A percentile compares a stretch with the other conserved stretches of the same genome.
Evolutionary conservation across 1,140 invertebrate genomes (phyloP).

Genomic region (Mactra quadrangularis): DNA sequence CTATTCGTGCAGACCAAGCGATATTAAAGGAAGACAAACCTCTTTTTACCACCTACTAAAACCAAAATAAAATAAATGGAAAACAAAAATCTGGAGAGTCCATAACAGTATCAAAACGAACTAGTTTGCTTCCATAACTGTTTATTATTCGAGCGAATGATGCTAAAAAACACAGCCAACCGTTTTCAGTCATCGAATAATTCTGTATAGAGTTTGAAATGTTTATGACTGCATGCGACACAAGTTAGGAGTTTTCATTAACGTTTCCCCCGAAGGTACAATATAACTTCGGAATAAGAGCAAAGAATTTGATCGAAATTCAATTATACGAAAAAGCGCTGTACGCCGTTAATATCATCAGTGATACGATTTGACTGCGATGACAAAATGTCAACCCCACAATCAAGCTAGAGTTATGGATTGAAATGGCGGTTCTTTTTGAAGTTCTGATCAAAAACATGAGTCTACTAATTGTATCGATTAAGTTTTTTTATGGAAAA

Average conservation of each 20-base stretch:
- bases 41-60: too few species aligned
- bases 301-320: constrained; percentile 59
- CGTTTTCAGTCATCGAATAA: not conserved
- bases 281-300: constrained; percentile 51
- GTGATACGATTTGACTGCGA: constrained; percentile 37
- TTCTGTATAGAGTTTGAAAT: constrained; percentile 21
- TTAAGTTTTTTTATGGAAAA: not conserved
- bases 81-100: too few species aligned
- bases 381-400: constrained; percentile 12
- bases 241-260: constrained; percentile 51
- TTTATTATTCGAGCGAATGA: too few species aligned
- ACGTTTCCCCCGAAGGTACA: constrained; percentile 44
- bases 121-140: too few species aligned
- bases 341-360: constrained; percentile 38
- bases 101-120: too few species aligned
- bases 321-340: constrained; percentile 55
- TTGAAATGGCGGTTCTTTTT: constrained; percentile 20
- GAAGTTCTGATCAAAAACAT: constrained; percentile 23
- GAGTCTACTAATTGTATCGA: constrained; percentile 25
- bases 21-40: too few species aligned
- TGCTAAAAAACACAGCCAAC: too few species aligned
- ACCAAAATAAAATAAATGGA: too few species aligned
- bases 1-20: too few species aligned
- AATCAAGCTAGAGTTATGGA: not conserved
- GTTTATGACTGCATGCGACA: constrained; percentile 47